A percentile compares a stretch with the other conserved stretches of the same genome.
phyloP scores from a whole-genome alignment of 1,140 invertebrate genomes.

The Heliconius eleuchia region DNA sequence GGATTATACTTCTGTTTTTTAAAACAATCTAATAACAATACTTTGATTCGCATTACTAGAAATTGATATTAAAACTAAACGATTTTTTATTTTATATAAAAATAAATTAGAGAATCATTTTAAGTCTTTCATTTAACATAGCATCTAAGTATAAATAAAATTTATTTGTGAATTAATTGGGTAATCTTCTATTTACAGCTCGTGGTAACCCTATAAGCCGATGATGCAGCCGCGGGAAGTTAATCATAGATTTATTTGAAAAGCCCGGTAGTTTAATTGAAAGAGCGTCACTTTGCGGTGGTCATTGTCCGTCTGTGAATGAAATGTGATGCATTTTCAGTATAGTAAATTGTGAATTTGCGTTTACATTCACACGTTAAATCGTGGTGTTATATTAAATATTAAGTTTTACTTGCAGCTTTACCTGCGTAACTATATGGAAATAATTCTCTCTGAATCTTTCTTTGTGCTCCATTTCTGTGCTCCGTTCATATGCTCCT shows the following conservation, averaged over 20 bases:
- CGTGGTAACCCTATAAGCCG: constrained; percentile 7
- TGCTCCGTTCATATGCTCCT: too few species aligned
- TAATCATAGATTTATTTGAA: constrained; percentile 42
- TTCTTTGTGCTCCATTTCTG: too few species aligned
- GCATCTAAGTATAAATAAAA: not conserved
- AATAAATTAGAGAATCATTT: too few species aligned
- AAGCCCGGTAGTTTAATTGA: constrained; percentile 44
- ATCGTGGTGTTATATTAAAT: not conserved
- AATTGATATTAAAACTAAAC: too few species aligned
- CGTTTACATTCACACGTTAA: not conserved
- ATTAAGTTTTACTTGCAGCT: too few species aligned
- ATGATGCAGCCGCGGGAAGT: constrained; percentile 33
- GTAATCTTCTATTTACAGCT: not conserved
- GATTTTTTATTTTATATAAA: too few species aligned
- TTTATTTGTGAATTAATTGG: not conserved
- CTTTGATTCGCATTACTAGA: too few species aligned
- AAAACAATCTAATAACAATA: too few species aligned
- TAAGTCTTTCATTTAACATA: too few species aligned
- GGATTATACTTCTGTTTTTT: too few species aligned
- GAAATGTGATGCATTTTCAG: constrained; percentile 40
- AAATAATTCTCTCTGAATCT: too few species aligned
- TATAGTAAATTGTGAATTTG: constrained; percentile 19
- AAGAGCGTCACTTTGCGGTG: constrained; percentile 48
- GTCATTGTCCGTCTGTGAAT: constrained; percentile 45
- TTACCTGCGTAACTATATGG: too few species aligned